Evolutionary conservation across 2,888 invertebrate genomes (phyloP).

Genomic region (Conomelus anceps): DNA sequence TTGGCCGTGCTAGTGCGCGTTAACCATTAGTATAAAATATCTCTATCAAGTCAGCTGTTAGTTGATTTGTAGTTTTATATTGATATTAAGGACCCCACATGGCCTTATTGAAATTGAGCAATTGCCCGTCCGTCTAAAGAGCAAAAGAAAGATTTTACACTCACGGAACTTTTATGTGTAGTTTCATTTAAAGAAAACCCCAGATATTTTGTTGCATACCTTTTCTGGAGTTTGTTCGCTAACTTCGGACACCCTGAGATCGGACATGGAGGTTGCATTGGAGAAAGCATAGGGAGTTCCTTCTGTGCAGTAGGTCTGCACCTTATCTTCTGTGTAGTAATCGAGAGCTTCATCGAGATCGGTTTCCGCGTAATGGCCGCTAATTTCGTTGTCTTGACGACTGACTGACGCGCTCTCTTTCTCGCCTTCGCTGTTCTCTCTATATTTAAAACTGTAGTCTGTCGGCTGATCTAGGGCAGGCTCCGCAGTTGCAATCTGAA

Average conservation of each 20-base stretch:
- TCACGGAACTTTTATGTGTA: no score
- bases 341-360: conserved; percentile 89
- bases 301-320: conserved; percentile 45
- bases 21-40: no score
- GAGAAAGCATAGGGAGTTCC: conserved; percentile 83
- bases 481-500: conserved; percentile 55
- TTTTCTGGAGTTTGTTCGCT: not conserved
- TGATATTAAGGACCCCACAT: no score
- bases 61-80: no score
- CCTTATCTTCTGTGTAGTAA: conserved; percentile 44
- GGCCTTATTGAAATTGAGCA: no score
- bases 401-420: not conserved
- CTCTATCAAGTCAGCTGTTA: no score
- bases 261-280: conserved; percentile 76
- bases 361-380: conserved; percentile 61
- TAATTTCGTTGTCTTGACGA: not conserved
- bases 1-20: no score
- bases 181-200: no score
- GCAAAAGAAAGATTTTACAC: no score
- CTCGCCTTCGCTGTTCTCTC: conserved; percentile 48
- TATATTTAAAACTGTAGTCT: conserved; percentile 83
- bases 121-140: no score
- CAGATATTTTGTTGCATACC: not conserved
- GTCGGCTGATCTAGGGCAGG: conserved; percentile 89
- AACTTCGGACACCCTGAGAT: conserved; percentile 50